Evolutionary conservation across 2,888 invertebrate species (phyloP), one percentile per base, ranked within the genome.

Genomic region (Cabera pusaria): DNA sequence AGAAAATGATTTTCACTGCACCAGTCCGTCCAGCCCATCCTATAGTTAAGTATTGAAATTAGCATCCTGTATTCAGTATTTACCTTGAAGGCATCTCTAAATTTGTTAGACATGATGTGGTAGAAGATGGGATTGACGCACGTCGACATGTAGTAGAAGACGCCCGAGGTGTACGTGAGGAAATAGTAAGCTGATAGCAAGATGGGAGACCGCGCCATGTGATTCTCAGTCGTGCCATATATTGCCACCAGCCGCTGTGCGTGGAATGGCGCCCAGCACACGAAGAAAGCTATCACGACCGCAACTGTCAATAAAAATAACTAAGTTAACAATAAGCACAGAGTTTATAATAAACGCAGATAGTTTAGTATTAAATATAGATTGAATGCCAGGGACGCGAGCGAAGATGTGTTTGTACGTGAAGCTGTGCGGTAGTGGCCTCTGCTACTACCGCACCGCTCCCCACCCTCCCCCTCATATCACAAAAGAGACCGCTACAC

Each of bases 261-360:
- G 78, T 98, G 98, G 82, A 97, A 98, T 1, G 98, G 98, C 0
- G 95, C 96, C 96, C 96, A 96, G 79, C 97, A 97, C 12, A 96
- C 88, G 83, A 95, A 96, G 76, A 96, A 96, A 1, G 97, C 96
- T 59, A 96, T 95, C 39, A 97, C 97, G 1, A 98, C 94, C 37
- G 97, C 96, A 61, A 95, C 95, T 95, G 92, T 36, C 11, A 25
- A 44, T 14, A 14, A 14, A 4, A 14, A 29, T 23, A 16, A 35
- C 16, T 23, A 16, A 51, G 14, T 14, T 4, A 14, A 14, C 14
- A n/a, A n/a, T n/a, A n/a, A n/a, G n/a, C n/a, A n/a, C n/a, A n/a
- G n/a, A n/a, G n/a, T n/a, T n/a, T n/a, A n/a, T n/a, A n/a, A n/a
- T n/a, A n/a, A n/a, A n/a, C n/a, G n/a, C n/a, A n/a, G n/a, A n/a